Evolutionary conservation across 2,888 invertebrate species (phyloP), one percentile per base, ranked within the genome.

Genomic region (Muscina levida): DNA sequence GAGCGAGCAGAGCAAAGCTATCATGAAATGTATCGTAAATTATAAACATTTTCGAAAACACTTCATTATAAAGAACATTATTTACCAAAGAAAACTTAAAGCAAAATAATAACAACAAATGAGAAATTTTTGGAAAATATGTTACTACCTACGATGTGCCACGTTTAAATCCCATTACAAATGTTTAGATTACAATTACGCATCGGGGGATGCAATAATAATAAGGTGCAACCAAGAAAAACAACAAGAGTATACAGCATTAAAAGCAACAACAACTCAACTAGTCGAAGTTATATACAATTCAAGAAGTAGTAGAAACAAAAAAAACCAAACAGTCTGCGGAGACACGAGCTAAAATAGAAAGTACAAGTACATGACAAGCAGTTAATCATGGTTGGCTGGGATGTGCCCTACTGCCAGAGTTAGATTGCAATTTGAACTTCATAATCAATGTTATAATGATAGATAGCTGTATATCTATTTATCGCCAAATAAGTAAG

Each of bases 151-250:
- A 5, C n/a, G 31, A n/a, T 62, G 37, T 26, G 42, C 44, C 26
- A 57, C 15, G 13, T 10, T 67, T 26, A 59, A 77, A 75, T 11
- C 68, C 74, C 76, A 74, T 70, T 77, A 72, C 53, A 77, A 81
- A 72, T 82, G 82, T 82, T 82, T 82, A 72, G 81, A 82, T 81
- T 77, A 82, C 74, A 76, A 82, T 81, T 79, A 81, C 76, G 46
- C 78, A 81, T 76, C 74, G 53, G 76, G 72, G 78, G 81, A 68
- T 68, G 67, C 46, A 65, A 67, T 59, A 74, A 26, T n/a, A 48
- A 37, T 26, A 44, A 72, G 68, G 57, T 70, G 76, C 73, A 73
- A 53, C 65, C 42, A 66, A 65, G 24, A 66, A 15, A n/a, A 57
- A 37, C 10, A 31, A 39, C 24, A 66, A 46, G 26, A 66, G 26